Conservation (phyloP, 2,797 vertebrate species). For the Tragopan temminckii region DNA sequence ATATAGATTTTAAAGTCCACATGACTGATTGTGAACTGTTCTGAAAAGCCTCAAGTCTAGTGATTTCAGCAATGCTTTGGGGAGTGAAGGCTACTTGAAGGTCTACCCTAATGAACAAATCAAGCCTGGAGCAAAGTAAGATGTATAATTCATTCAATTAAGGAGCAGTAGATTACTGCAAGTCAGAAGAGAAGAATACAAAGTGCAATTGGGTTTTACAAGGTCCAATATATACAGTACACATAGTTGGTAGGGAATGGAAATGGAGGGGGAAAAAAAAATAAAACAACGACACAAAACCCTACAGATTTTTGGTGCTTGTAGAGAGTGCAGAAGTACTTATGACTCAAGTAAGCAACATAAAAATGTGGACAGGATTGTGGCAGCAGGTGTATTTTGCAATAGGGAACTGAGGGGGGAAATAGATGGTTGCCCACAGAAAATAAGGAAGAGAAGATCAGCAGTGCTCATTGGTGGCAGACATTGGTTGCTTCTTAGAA, state of each 20-base stretch:
- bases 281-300: not conserved
- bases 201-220: not conserved
- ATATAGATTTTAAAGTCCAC: slow-evolving; percentile 42
- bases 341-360: fast-evolving
- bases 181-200: not conserved
- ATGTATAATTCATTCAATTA: not conserved
- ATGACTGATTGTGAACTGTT: not conserved
- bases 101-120: not conserved
- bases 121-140: slow-evolving; percentile 4
- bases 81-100: not conserved
- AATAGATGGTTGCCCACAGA: fast-evolving
- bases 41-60: not conserved
- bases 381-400: not conserved
- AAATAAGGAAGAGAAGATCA: not conserved
- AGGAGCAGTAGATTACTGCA: not conserved
- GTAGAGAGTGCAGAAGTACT: not conserved
- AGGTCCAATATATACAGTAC: not conserved
- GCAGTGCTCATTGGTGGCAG: not conserved
- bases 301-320: not conserved
- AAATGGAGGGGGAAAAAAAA: not conserved
- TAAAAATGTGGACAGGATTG: not conserved
- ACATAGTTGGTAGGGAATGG: not conserved
- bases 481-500: not conserved
- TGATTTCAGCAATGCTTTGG: not conserved
- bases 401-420: fast-evolving